Conservation (phyloP, 1,140 invertebrate species). For the Riptortus pedestris region DNA sequence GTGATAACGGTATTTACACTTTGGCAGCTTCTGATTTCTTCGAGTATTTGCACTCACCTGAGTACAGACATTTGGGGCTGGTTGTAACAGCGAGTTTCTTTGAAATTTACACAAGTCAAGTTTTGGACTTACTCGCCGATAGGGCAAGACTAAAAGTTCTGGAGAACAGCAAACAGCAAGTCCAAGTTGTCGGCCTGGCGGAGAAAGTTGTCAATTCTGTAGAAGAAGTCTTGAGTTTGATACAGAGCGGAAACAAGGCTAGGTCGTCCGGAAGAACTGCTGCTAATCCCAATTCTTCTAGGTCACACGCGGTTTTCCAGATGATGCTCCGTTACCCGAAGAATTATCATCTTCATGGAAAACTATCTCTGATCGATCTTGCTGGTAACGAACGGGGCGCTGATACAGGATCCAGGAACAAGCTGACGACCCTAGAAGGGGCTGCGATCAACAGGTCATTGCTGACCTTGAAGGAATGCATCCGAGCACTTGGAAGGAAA, state of each 20-base stretch:
- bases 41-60: slow-evolving; percentile 57
- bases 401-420: slow-evolving; percentile 89
- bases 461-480: slow-evolving; percentile 94
- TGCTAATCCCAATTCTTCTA: slow-evolving; percentile 84
- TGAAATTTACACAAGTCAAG: slow-evolving; percentile 89
- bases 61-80: slow-evolving; percentile 69
- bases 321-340: slow-evolving; percentile 55
- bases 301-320: slow-evolving; percentile 88
- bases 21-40: slow-evolving; percentile 89
- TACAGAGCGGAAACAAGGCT: slow-evolving; percentile 69
- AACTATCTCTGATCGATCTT: slow-evolving; percentile 97
- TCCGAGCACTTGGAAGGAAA: slow-evolving; percentile 86
- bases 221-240: slow-evolving; percentile 81
- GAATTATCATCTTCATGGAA: slow-evolving; percentile 74
- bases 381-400: slow-evolving; percentile 97
- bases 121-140: slow-evolving; percentile 91
- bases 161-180: slow-evolving; percentile 81
- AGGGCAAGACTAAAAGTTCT: slow-evolving; percentile 87
- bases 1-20: slow-evolving; percentile 75
- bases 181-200: slow-evolving; percentile 84
- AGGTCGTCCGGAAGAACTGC: slow-evolving; percentile 85
- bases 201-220: slow-evolving; percentile 74
- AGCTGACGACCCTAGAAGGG: slow-evolving; percentile 94
- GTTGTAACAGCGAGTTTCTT: slow-evolving; percentile 84
- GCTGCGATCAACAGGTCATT: slow-evolving; percentile 98